Conservation (phyloP, 2,888 invertebrate species). For the Zeuzera pyrina region DNA sequence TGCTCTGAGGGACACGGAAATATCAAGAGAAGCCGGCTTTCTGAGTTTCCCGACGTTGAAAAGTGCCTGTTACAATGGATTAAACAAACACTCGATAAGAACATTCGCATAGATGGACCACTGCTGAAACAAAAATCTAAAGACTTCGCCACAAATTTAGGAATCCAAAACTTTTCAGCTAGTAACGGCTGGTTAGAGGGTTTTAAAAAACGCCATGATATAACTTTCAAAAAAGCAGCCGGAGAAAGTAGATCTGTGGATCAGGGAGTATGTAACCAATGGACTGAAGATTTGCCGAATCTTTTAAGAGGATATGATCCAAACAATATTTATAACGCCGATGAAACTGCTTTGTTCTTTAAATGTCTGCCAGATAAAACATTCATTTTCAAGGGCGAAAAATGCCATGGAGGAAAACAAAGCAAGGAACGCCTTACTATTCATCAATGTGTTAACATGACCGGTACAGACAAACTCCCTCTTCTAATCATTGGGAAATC, state of each 20-base stretch:
- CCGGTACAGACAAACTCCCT: conserved; percentile 1
- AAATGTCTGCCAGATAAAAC: conserved; percentile 3
- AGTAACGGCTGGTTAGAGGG: conserved; percentile 8
- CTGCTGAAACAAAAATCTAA: too few species aligned
- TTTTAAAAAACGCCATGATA: conserved; percentile 14
- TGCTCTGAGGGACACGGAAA: too few species aligned
- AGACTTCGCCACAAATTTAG: too few species aligned
- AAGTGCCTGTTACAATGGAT: too few species aligned
- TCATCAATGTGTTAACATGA: conserved; percentile 1
- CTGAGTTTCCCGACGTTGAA: too few species aligned
- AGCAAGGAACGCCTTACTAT: conserved; percentile 2
- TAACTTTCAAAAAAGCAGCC: conserved; percentile 14
- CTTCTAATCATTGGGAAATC: conserved; percentile 1
- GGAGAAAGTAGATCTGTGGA: conserved; percentile 15
- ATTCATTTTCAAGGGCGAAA: conserved; percentile 1
- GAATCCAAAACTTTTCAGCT: too few species aligned
- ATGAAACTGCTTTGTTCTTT: conserved; percentile 3
- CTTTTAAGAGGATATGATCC: conserved; percentile 10
- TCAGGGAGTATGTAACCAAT: conserved; percentile 8
- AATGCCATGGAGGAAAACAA: conserved; percentile 2
- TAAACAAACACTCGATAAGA: too few species aligned
- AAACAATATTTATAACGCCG: conserved; percentile 3
- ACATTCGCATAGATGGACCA: too few species aligned
- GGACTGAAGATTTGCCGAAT: conserved; percentile 11
- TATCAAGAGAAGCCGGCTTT: too few species aligned